Percentiles rank a stretch among this genome's conserved stretches.
These are phyloP conservation scores for Piscicola geometra DNA, from an alignment of 2,888 invertebrate genomes.

Conservation along the genomic window DNA sequence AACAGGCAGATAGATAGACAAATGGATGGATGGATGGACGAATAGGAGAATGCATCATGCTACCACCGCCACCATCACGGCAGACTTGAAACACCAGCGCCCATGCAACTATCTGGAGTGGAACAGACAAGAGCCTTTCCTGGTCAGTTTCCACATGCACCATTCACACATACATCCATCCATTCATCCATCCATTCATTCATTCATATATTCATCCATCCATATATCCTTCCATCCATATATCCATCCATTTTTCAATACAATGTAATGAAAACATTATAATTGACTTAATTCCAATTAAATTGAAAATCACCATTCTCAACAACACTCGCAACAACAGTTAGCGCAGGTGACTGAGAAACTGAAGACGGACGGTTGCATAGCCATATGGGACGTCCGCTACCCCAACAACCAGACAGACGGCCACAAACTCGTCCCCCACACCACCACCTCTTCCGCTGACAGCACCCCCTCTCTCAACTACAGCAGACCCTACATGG, in stretches of 20 bases:
- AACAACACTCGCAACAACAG: constrained; percentile 42
- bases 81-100: constrained; percentile 76
- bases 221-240: too few species aligned
- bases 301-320: not conserved
- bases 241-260: too few species aligned
- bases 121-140: constrained; percentile 75
- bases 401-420: constrained; percentile 36
- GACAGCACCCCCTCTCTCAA: not conserved
- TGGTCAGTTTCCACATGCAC: constrained; percentile 57
- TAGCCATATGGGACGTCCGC: constrained; percentile 80
- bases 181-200: too few species aligned
- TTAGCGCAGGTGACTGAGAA: constrained; percentile 83
- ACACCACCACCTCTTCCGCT: not conserved
- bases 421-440: too few species aligned
- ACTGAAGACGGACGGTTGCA: constrained; percentile 79
- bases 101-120: constrained; percentile 82
- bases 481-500: constrained; percentile 22
- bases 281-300: too few species aligned
- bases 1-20: too few species aligned
- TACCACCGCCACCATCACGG: too few species aligned
- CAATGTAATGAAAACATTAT: too few species aligned
- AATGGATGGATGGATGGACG: too few species aligned
- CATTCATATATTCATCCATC: too few species aligned
- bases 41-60: too few species aligned
- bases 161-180: too few species aligned